Evolutionary conservation across 1,140 invertebrate genomes (phyloP).

Genomic region (Lepidurus apus): DNA sequence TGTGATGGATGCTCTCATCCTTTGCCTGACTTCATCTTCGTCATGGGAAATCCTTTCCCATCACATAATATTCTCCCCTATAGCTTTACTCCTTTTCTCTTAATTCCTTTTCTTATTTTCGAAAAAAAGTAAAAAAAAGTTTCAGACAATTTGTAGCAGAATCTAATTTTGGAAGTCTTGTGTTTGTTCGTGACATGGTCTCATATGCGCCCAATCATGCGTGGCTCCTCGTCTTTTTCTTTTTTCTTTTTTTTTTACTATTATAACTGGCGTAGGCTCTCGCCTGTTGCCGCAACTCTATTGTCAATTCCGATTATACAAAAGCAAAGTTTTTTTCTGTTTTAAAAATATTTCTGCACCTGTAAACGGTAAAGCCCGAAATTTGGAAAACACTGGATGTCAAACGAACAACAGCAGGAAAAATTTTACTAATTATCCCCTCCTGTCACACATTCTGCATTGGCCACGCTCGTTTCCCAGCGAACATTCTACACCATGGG

Average conservation of each 20-base stretch:
- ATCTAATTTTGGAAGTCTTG: too few species aligned
- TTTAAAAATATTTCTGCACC: neutral
- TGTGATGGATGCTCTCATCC: constrained; percentile 9
- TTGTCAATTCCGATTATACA: too few species aligned
- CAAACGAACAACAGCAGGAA: neutral
- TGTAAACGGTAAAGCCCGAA: neutral
- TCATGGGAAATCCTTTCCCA: neutral
- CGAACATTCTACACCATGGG: neutral
- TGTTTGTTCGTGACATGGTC: neutral
- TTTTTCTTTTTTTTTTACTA: too few species aligned
- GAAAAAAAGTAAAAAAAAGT: too few species aligned
- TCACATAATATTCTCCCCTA: neutral
- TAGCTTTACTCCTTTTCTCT: neutral
- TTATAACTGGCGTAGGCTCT: too few species aligned
- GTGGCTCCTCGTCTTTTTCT: neutral
- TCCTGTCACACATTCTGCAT: neutral
- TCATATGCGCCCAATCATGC: neutral
- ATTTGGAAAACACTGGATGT: neutral
- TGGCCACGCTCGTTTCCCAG: neutral
- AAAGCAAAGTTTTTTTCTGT: too few species aligned
- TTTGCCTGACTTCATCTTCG: neutral
- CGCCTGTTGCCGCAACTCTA: too few species aligned
- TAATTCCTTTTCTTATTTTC: neutral
- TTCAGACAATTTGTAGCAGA: too few species aligned
- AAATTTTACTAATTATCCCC: neutral